Conservation (phyloP, 2,113 vertebrate genomes). For the Boleophthalmus pectinirostris region DNA sequence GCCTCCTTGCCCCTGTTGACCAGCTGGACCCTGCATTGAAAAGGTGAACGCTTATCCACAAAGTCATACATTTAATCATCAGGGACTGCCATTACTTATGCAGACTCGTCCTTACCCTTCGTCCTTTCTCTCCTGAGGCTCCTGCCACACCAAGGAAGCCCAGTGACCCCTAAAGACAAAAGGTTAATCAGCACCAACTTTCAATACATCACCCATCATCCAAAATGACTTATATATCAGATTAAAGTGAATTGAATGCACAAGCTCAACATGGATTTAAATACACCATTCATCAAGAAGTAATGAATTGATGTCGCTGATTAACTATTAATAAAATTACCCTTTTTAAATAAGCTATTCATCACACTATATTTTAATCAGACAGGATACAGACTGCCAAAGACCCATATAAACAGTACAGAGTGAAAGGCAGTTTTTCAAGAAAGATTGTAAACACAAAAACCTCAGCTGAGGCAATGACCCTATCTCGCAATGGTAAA, state of each 20-base stretch:
- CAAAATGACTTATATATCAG: conserved; percentile 70
- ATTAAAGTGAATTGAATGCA: conserved; percentile 75
- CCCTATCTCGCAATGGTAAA: conserved; percentile 31
- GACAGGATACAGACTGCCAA: conserved; percentile 48
- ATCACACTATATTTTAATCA: conserved; percentile 70
- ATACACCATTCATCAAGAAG: conserved; percentile 68
- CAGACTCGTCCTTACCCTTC: conserved; percentile 80
- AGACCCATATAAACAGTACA: neutral
- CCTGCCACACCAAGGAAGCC: conserved; percentile 84
- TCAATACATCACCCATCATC: conserved; percentile 66
- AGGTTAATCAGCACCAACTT: conserved; percentile 67
- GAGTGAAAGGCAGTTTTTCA: neutral
- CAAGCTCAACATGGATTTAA: conserved; percentile 65
- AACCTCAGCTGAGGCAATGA: conserved; percentile 20
- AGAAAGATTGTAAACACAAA: neutral
- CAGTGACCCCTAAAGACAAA: conserved; percentile 81
- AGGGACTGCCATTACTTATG: conserved; percentile 7
- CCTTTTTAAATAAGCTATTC: conserved; percentile 64
- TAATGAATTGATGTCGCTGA: conserved; percentile 73
- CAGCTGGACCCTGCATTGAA: conserved; percentile 82
- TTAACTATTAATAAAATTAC: conserved; percentile 76
- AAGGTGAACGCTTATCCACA: conserved; percentile 33
- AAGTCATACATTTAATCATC: neutral
- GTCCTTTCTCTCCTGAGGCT: conserved; percentile 87
- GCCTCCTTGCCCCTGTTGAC: conserved; percentile 81